A percentile compares a stretch with the other conserved stretches of the same genome.
Evolutionary conservation across 2,113 vertebrate genomes (phyloP).

Genomic region (Lanius collurio): DNA sequence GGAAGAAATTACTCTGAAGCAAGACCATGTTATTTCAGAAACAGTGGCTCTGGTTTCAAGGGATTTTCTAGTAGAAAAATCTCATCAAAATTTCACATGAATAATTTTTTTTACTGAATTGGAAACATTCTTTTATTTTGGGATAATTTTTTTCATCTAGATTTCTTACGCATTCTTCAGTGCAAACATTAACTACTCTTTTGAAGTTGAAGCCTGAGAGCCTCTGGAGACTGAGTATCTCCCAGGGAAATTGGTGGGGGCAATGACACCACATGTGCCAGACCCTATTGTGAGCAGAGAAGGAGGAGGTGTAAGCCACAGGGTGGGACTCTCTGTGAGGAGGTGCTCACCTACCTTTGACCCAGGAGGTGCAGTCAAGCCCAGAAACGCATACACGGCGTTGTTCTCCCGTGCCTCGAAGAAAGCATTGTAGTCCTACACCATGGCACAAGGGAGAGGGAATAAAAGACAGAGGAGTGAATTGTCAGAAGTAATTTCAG

Average conservation of each 20-base stretch:
- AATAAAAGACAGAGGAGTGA: background rate
- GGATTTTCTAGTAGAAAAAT: background rate
- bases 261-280: background rate
- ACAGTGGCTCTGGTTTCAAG: background rate
- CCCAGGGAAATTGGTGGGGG: background rate
- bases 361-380: slow-evolving; percentile 92
- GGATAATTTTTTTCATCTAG: background rate
- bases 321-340: background rate
- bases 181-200: background rate
- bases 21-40: background rate
- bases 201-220: background rate
- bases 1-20: background rate
- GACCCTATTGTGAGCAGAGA: background rate
- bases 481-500: background rate
- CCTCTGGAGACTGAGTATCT: background rate
- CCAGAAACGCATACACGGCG: slow-evolving; percentile 91
- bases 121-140: background rate
- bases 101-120: background rate
- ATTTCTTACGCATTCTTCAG: background rate
- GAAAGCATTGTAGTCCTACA: slow-evolving; percentile 92
- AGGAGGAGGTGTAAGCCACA: background rate
- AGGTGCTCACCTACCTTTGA: slow-evolving; percentile 83
- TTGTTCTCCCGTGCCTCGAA: slow-evolving; percentile 97
- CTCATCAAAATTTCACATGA: background rate
- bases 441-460: fast-evolving